Conservation (phyloP, 23 tunicate genomes). For the Styela plicata region DNA sequence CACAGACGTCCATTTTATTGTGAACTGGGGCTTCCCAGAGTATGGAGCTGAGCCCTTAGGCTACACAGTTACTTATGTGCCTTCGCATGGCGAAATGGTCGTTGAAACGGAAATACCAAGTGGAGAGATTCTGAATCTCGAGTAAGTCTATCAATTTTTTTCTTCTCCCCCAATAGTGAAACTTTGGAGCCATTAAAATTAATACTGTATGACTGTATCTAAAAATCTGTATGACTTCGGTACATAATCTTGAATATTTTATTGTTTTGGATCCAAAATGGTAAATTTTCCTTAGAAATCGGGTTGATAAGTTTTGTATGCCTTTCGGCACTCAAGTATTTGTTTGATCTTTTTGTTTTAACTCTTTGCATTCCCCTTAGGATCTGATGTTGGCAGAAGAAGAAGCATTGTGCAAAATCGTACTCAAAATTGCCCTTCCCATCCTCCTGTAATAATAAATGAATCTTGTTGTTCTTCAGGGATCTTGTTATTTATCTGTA, state of each 20-base stretch:
- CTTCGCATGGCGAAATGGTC: slow-evolving; percentile 8
- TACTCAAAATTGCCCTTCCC: no score
- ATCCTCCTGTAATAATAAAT: no score
- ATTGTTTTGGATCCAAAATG: no score
- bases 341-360: no score
- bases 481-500: no score
- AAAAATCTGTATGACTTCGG: background rate
- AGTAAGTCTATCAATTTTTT: slow-evolving; percentile 15
- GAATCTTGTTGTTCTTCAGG: no score
- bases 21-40: slow-evolving; percentile 39
- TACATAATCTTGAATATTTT: background rate
- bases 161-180: background rate
- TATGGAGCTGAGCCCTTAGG: slow-evolving; percentile 19
- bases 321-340: no score
- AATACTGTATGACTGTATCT: background rate
- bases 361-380: no score
- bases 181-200: background rate
- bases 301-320: no score
- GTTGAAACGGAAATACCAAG: slow-evolving; percentile 28
- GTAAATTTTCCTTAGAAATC: no score
- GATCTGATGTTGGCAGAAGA: no score
- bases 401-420: no score
- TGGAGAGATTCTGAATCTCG: slow-evolving; percentile 9
- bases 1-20: slow-evolving; percentile 48
- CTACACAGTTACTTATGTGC: slow-evolving; percentile 47